A percentile compares a stretch with the other conserved stretches of the same genome.
Conservation (phyloP, 2,888 invertebrate species). For the Rhodophaea formosa region DNA sequence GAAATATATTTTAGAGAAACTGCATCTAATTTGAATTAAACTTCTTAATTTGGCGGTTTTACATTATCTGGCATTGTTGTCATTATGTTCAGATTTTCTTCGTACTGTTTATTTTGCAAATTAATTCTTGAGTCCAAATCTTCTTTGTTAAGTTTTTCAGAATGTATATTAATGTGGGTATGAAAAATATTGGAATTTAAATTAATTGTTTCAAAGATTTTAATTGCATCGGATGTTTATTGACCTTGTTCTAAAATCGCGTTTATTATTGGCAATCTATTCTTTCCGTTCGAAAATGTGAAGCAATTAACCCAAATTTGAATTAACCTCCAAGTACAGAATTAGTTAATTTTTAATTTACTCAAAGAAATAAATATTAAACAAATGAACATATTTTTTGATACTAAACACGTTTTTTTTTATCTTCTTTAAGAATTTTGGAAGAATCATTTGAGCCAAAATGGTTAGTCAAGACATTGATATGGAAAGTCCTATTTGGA, state of each 20-base stretch:
- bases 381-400: background rate
- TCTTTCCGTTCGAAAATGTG: background rate
- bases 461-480: slow-evolving; percentile 3
- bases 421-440: slow-evolving; percentile 23
- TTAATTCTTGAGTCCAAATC: no score
- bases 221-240: slow-evolving; percentile 13
- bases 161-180: no score
- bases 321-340: background rate
- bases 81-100: no score
- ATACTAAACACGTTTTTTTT: background rate
- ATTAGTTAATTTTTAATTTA: no score
- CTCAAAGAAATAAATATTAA: background rate
- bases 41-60: no score
- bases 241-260: slow-evolving; percentile 1
- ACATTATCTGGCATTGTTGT: no score
- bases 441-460: slow-evolving; percentile 40
- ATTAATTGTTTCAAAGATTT: slow-evolving; percentile 15
- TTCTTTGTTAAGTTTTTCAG: no score
- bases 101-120: no score
- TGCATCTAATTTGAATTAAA: no score
- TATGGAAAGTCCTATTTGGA: slow-evolving; percentile 16
- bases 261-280: background rate
- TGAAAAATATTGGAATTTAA: background rate
- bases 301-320: background rate
- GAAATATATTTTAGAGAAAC: no score